Evolutionary conservation across 2,113 vertebrate genomes (phyloP).

Genomic region (Empidonax alnorum): DNA sequence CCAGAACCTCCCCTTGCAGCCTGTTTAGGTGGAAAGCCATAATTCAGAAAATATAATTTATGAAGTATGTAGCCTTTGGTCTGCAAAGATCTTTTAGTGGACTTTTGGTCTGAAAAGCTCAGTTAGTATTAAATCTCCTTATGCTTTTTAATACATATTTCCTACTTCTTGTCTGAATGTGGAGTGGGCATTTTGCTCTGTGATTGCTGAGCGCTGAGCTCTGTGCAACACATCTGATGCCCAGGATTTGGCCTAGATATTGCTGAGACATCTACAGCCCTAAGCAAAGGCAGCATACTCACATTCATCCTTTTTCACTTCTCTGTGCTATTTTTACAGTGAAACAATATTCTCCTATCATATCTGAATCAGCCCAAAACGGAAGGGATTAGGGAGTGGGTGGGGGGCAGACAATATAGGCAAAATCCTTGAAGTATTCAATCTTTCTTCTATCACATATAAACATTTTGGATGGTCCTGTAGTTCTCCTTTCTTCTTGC

Average conservation of each 20-base stretch:
- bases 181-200: fast-evolving
- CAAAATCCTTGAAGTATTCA: background rate
- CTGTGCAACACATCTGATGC: background rate
- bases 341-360: background rate
- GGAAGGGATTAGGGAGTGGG: background rate
- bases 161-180: background rate
- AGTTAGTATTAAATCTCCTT: background rate
- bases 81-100: background rate
- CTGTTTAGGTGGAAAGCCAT: background rate
- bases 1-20: background rate
- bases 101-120: background rate
- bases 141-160: background rate
- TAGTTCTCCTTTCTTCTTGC: background rate
- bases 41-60: background rate
- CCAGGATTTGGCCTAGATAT: background rate
- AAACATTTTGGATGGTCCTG: background rate
- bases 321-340: background rate
- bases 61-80: background rate
- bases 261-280: background rate
- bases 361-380: background rate
- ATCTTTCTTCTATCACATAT: background rate
- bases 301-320: background rate
- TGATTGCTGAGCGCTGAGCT: background rate
- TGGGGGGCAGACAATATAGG: background rate
- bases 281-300: background rate